These are phyloP conservation scores for Falco naumanni DNA, from an alignment of 2,797 vertebrate species.

Conservation along the genomic window DNA sequence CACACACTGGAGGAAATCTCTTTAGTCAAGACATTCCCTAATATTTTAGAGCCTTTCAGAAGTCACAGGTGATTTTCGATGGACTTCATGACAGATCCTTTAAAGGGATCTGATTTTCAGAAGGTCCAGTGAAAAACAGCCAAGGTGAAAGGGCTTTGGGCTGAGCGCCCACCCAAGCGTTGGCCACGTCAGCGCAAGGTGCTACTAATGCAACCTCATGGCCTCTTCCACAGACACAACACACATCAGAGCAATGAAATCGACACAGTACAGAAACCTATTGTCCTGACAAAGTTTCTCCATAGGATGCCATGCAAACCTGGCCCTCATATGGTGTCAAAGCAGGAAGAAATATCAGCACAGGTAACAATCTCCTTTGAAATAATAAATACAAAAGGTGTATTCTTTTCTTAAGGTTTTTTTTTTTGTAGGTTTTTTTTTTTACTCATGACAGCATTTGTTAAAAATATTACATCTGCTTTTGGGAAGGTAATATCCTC, in stretches of 20 bases:
- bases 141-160: background rate
- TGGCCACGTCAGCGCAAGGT: background rate
- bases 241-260: background rate
- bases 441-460: constrained; percentile 72
- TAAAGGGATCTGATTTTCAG: background rate
- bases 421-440: constrained; percentile 8
- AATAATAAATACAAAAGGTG: constrained; percentile 73
- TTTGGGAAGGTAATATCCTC: constrained; percentile 68
- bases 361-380: constrained; percentile 53
- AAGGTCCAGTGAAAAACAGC: background rate
- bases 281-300: background rate
- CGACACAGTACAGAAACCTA: background rate
- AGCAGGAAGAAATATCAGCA: background rate
- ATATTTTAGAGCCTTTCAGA: background rate
- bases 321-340: background rate
- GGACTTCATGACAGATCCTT: background rate
- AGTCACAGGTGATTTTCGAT: background rate
- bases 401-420: constrained; percentile 22
- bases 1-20: background rate
- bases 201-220: background rate
- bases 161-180: background rate
- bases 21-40: background rate
- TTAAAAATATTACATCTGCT: constrained; percentile 81
- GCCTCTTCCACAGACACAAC: background rate
- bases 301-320: background rate